Conservation (phyloP, 2,888 invertebrate species). For the Villa cingulata region DNA sequence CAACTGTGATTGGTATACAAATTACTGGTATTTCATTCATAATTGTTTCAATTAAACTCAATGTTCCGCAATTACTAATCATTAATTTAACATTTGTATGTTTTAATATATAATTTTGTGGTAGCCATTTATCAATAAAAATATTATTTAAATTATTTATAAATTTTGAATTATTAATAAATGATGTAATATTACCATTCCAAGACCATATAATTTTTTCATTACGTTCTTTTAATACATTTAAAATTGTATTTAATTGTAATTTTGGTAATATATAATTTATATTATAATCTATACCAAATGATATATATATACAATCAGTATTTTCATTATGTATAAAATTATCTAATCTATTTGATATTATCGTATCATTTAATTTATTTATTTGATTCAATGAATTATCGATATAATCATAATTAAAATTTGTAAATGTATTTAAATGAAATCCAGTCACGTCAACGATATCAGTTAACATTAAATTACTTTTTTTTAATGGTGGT, state of each 20-base stretch:
- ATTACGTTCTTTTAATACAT: constrained; percentile 6
- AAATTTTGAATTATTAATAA: constrained; percentile 1
- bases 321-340: constrained; percentile 9
- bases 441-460: constrained; percentile 9
- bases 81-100: constrained; percentile 12
- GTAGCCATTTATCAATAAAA: no score
- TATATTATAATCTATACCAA: constrained; percentile 8
- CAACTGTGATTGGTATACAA: constrained; percentile 10
- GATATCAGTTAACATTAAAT: background rate
- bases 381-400: no score
- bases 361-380: no score
- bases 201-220: constrained; percentile 12
- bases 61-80: constrained; percentile 10
- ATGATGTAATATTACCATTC: constrained; percentile 9
- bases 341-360: constrained; percentile 6
- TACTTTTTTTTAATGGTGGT: background rate
- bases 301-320: constrained; percentile 11
- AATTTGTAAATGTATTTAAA: no score
- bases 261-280: constrained; percentile 2
- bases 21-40: constrained; percentile 11
- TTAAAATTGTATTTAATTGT: constrained; percentile 5
- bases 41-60: constrained; percentile 12
- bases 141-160: constrained; percentile 9
- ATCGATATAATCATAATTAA: constrained; percentile 1
- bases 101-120: constrained; percentile 10